Conservation (phyloP, 2,797 vertebrate genomes). For the Loriculus beryllinus region DNA sequence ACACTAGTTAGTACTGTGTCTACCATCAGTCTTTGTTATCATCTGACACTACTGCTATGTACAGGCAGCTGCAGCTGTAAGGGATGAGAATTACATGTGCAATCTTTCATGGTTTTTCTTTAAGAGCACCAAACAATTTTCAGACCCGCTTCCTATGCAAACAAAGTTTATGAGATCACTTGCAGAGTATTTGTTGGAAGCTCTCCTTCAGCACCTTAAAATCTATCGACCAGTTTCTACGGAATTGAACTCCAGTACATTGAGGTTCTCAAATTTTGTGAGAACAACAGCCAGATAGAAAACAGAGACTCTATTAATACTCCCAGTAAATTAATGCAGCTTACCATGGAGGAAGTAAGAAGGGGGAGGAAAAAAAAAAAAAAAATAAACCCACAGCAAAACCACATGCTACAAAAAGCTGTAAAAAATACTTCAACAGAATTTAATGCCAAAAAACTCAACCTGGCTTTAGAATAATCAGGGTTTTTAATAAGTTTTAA, state of each 20-base stretch:
- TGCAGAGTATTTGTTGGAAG: not conserved
- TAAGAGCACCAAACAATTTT: not conserved
- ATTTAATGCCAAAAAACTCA: not conserved
- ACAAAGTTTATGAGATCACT: not conserved
- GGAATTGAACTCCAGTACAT: not conserved
- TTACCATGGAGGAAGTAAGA: not conserved
- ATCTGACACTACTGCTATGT: not conserved
- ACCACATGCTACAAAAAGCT: not conserved
- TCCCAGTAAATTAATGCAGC: not conserved
- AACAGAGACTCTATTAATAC: not conserved
- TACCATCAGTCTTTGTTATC: not conserved
- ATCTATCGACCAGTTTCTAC: not conserved
- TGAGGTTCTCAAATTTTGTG: not conserved
- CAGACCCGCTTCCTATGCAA: not conserved
- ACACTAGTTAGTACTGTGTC: not conserved
- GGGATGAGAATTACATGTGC: accelerated
- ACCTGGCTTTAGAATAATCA: not conserved
- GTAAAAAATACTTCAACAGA: not conserved
- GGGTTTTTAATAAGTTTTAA: not conserved
- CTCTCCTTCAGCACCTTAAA: not conserved
- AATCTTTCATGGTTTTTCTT: not conserved
- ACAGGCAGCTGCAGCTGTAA: not conserved
- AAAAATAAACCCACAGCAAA: too few species aligned
- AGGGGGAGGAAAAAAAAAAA: not conserved
- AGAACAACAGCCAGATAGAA: not conserved